Percentiles rank a stretch among this genome's conserved stretches.
These are phyloP conservation scores for Sinocyclocheilus grahami DNA, from an alignment of 2,113 vertebrate species.

Conservation along the genomic window DNA sequence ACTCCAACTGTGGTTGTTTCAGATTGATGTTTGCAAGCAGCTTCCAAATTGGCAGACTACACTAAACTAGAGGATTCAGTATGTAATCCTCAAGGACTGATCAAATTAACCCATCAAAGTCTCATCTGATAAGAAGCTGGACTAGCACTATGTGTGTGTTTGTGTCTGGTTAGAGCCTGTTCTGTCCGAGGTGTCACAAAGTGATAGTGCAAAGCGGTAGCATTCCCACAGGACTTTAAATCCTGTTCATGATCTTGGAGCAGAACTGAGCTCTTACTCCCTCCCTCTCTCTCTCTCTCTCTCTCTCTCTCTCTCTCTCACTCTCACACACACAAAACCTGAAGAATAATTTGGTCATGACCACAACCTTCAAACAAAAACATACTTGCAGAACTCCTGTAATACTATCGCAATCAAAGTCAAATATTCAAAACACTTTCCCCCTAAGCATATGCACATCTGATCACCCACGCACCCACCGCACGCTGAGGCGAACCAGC, in stretches of 20 bases:
- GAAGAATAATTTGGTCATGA: conserved; percentile 20
- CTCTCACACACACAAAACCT: background rate
- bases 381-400: conserved; percentile 12
- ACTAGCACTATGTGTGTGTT: background rate
- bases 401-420: conserved; percentile 17
- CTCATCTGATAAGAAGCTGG: conserved; percentile 24
- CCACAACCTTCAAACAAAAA: conserved; percentile 20
- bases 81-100: background rate
- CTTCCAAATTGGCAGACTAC: conserved; percentile 18
- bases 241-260: conserved; percentile 32
- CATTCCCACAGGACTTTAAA: conserved; percentile 29
- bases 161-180: background rate
- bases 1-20: conserved; percentile 7
- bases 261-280: conserved; percentile 37
- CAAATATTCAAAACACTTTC: conserved; percentile 31
- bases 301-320: background rate
- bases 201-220: conserved; percentile 23
- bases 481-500: background rate
- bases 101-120: conserved; percentile 41
- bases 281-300: background rate
- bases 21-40: conserved; percentile 26
- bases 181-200: conserved; percentile 32
- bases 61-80: conserved; percentile 13
- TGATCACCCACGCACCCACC: conserved; percentile 10
- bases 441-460: conserved; percentile 7